Evolutionary conservation across 2,113 vertebrate species (phyloP).

Genomic region (Hymenochirus boettgeri): DNA sequence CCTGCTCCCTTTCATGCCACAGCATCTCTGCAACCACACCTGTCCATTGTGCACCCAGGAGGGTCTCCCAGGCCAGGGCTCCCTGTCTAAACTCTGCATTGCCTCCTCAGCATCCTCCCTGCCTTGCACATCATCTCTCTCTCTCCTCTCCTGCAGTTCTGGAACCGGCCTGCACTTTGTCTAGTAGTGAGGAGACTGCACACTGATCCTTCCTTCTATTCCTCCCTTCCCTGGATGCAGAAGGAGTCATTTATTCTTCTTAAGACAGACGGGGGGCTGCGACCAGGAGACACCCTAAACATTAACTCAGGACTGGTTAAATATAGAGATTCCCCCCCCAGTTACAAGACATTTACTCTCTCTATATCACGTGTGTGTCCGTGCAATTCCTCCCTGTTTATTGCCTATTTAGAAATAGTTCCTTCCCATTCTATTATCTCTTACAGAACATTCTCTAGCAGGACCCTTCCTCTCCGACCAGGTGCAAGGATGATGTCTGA

Average conservation of each 20-base stretch:
- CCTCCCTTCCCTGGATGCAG: neutral
- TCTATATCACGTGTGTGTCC: no score
- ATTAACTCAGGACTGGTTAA: neutral
- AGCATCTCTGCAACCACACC: neutral
- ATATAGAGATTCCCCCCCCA: neutral
- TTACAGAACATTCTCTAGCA: neutral
- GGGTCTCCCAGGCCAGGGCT: neutral
- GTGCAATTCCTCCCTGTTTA: no score
- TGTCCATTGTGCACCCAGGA: neutral
- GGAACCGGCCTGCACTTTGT: neutral
- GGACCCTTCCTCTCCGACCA: constrained; percentile 8
- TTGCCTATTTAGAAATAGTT: no score
- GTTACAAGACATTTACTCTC: constrained; percentile 3
- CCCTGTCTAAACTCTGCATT: no score
- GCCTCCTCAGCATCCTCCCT: constrained; percentile 3
- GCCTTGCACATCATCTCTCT: neutral
- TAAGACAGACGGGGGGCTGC: neutral
- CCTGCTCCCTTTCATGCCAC: neutral
- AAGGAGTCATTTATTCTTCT: neutral
- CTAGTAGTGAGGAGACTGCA: neutral
- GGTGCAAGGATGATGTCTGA: constrained; percentile 8
- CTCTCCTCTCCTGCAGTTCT: neutral
- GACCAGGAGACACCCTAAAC: neutral
- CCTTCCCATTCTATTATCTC: neutral
- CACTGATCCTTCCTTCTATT: neutral